A percentile compares a stretch with the other conserved stretches of the same genome.
phyloP scores from a whole-genome alignment of 2,113 vertebrate species.

The Zeus faber region DNA sequence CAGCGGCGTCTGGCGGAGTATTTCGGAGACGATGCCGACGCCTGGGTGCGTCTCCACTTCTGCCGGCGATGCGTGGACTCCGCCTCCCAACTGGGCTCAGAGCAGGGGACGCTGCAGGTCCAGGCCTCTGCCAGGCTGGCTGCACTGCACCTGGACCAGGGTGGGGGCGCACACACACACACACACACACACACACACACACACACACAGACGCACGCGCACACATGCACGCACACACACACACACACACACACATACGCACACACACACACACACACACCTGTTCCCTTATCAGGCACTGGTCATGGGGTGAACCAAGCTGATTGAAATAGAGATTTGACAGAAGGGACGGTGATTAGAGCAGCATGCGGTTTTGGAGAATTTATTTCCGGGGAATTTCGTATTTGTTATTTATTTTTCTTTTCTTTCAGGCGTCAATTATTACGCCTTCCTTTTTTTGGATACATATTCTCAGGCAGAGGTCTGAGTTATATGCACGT shows the following conservation, averaged over 20 bases:
- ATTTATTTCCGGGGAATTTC: no score
- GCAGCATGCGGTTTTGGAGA: no score
- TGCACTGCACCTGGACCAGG: not conserved
- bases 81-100: not conserved
- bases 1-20: not conserved
- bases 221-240: not conserved
- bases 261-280: conserved; percentile 1
- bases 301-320: no score
- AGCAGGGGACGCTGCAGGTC: not conserved
- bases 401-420: no score
- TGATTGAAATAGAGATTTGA: no score
- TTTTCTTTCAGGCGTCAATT: no score
- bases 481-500: no score
- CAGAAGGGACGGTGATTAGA: no score
- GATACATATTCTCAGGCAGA: no score
- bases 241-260: not conserved
- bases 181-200: not conserved
- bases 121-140: not conserved
- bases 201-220: not conserved
- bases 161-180: not conserved
- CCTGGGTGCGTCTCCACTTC: not conserved
- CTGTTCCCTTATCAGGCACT: no score
- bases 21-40: not conserved
- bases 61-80: not conserved
- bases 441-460: no score